Evolutionary conservation across 2,113 vertebrate genomes (phyloP), one percentile per base, ranked within the genome.

Genomic region (Motacilla tschutschensis): DNA sequence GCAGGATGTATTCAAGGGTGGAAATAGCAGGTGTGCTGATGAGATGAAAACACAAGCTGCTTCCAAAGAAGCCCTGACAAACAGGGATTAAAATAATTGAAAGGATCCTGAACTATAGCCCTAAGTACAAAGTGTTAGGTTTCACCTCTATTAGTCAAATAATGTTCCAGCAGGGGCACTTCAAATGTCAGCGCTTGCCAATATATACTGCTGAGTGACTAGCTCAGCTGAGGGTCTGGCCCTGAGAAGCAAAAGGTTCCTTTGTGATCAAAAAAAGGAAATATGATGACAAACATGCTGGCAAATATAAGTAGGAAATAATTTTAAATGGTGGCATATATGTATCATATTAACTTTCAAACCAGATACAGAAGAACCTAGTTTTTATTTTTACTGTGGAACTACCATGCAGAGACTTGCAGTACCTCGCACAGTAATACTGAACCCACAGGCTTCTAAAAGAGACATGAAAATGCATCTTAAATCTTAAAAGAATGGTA

Each of bases 141-240:
- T 90, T 90, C 75, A 88, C 19, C 78, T 70, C 12, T 47, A 1
- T 40, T 62, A 64, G 62, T 58, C 51, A 82, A 94, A 46, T 48
- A 75, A 65, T 53, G 63, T 47, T 86, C 51, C 79, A 76, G 54
- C 38, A 50, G n/a, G 6, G 21, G 51, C 59, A 66, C 59, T 88
- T 79, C 72, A 88, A 36, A 50, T 73, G 71, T 91, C 87, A 93
- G 33, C 87, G 24, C 81, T 76, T 90, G 75, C 31, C 67, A 87
- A 79, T 94, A 79, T 54, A 46, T 66, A 8, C 38, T 35, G 47
- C 33, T 19, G 29, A 64, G 33, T n/a, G 62, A 70, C 50, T 41
- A 62, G 35, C 31, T 73, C 84, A 76, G 40, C 55, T 69, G 59
- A 35, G 17, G 43, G 15, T 58, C 64, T 4, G 6, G 35, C 24